Evolutionary conservation across 35 echinoderm and acorn worm genomes (phyloP).

Genomic region (Anneissia japonica): DNA sequence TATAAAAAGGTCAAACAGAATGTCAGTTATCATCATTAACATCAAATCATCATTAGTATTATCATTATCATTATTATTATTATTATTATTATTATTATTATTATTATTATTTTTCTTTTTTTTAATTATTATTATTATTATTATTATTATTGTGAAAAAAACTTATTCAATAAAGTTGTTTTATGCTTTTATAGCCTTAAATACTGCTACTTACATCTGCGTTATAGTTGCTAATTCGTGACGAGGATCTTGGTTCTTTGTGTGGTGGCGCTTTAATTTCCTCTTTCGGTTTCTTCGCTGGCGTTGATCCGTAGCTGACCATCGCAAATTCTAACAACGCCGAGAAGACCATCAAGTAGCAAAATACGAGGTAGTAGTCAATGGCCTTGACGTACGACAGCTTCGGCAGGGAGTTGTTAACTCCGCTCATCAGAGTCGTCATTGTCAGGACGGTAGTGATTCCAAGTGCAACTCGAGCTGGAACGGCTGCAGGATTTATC

Average conservation of each 20-base stretch:
- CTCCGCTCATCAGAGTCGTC: slow-evolving; percentile 81
- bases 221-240: neutral
- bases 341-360: slow-evolving; percentile 81
- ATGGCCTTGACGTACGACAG: slow-evolving; percentile 83
- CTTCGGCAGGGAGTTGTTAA: slow-evolving; percentile 67
- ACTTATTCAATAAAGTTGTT: too few species aligned
- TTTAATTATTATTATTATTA: too few species aligned
- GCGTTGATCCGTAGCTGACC: slow-evolving; percentile 37
- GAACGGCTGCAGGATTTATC: slow-evolving; percentile 68
- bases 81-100: too few species aligned
- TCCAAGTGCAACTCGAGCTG: slow-evolving; percentile 74
- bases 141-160: too few species aligned
- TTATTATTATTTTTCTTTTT: too few species aligned
- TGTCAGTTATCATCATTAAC: too few species aligned
- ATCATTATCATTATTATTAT: too few species aligned
- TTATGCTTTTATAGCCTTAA: too few species aligned
- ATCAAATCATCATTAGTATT: too few species aligned
- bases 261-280: neutral
- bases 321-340: slow-evolving; percentile 79
- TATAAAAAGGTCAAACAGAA: too few species aligned
- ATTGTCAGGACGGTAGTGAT: slow-evolving; percentile 95
- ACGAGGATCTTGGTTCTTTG: neutral
- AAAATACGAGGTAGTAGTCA: slow-evolving; percentile 23
- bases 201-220: neutral
- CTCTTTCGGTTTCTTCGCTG: neutral